Evolutionary conservation across 2,113 vertebrate genomes (phyloP).

Genomic region (Plecotus auritus): DNA sequence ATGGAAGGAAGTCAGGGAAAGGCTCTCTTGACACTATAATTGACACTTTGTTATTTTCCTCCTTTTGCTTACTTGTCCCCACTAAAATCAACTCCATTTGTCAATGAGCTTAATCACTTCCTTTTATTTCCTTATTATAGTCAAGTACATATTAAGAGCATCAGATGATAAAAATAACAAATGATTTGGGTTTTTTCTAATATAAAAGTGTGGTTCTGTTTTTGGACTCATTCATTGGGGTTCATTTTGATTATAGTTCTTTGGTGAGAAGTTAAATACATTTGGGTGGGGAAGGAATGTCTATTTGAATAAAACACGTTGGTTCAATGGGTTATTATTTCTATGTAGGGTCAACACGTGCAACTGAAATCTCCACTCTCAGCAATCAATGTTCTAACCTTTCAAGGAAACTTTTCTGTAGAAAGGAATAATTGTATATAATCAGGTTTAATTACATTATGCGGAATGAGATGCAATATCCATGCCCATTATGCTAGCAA

Average conservation of each 20-base stretch:
- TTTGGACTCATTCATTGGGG: neutral
- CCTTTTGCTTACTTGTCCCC: neutral
- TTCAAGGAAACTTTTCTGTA: slow-evolving; percentile 53
- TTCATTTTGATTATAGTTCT: slow-evolving; percentile 25
- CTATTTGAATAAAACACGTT: neutral
- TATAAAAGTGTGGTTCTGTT: neutral
- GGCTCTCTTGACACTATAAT: neutral
- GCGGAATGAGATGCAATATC: slow-evolving; percentile 43
- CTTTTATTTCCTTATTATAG: neutral
- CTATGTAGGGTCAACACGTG: neutral
- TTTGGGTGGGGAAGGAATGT: neutral
- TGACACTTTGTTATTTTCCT: neutral
- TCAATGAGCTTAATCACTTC: neutral
- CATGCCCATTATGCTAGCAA: neutral
- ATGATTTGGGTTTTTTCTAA: neutral
- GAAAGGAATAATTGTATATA: slow-evolving; percentile 59
- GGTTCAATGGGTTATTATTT: slow-evolving; percentile 1
- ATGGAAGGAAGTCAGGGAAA: neutral
- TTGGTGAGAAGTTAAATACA: neutral
- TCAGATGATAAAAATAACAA: neutral
- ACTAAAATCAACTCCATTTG: neutral
- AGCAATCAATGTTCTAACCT: slow-evolving; percentile 52
- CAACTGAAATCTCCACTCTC: slow-evolving; percentile 35
- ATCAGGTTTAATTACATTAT: slow-evolving; percentile 68
- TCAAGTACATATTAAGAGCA: neutral